Conservation (phyloP, 2,888 invertebrate genomes). For the Slavum lentiscoides region DNA sequence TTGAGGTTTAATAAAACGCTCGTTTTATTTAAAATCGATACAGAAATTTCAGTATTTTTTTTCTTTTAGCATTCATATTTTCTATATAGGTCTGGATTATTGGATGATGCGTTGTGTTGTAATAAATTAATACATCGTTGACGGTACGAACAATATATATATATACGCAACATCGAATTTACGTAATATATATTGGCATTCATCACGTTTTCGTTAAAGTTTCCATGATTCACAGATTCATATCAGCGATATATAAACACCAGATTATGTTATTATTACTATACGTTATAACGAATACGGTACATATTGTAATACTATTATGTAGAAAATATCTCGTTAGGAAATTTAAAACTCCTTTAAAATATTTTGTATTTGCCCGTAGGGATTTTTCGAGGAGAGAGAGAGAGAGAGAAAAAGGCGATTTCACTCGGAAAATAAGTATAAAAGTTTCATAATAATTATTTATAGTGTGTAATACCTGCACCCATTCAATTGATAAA, state of each 20-base stretch:
- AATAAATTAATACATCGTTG: conserved; percentile 16
- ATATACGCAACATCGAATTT: conserved; percentile 1
- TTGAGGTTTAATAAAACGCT: no score
- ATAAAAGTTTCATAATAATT: conserved; percentile 21
- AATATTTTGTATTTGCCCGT: conserved; percentile 19
- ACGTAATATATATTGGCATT: conserved; percentile 37
- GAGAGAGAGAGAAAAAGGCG: not conserved
- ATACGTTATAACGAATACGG: no score
- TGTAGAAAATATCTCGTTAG: not conserved
- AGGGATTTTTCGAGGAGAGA: not conserved
- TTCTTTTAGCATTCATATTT: no score
- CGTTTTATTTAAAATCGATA: no score
- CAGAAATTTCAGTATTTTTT: not conserved
- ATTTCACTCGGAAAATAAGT: not conserved
- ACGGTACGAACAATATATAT: conserved; percentile 10
- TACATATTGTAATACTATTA: no score
- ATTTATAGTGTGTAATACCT: not conserved
- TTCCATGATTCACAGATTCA: conserved; percentile 10
- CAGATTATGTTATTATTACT: no score
- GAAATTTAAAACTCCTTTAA: conserved; percentile 6
- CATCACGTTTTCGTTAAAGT: conserved; percentile 34
- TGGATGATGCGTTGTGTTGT: conserved; percentile 18
- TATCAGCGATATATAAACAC: not conserved
- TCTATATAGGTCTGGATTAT: not conserved
- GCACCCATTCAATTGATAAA: not conserved